Base-by-base conservation (phyloP, 1,140 invertebrate genomes). In the Aphaenogaster ashmeadi region DNA sequence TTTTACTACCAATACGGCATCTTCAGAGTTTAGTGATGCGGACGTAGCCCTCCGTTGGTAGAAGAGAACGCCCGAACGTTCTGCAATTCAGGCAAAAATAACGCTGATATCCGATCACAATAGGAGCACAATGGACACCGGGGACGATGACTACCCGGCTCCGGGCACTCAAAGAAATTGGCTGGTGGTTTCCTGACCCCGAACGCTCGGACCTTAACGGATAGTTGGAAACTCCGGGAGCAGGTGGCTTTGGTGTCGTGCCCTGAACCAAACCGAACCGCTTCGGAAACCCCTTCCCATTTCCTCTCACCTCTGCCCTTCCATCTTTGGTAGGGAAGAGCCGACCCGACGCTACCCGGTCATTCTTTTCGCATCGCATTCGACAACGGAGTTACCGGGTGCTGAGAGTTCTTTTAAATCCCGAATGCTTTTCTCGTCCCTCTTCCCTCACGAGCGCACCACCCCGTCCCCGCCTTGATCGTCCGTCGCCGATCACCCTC, bases 81-180 rank as follows among this genome's bases (percentile, higher is more conserved):
- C 89, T 74, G 88, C 91, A 87, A 92, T 91, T 91, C 87, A 88
- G 88, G 89, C 86, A 89, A 94, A 93, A 92, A 94, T 93, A 91
- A 89, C 88, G 87, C 79, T 92, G 93, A 92, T 93, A 94, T 94
- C 92, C 88, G 92, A 93, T 94, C 90, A 93, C 93, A 93, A 94
- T 94, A 88, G 92, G 86, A 87, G 85, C 87, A 93, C 92, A 93
- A 92, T 93, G 91, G 91, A 88, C 89, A 90, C 74, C 71, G 84
- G 87, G 87, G 90, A 89, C 89, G 89, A 90, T 88, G 91, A 90
- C 91, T 91, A 86, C 81, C 88, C 87, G 90, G 90, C 92, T 93
- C 89, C 90, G 90, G 90, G 93, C 93, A 94, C 94, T 94, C 92
- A 94, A 94, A 94, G 93, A 94, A 94, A 94, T 94, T 94, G 94